Base-by-base conservation (phyloP, 2,113 vertebrate genomes). In the Crotalus viridis region DNA sequence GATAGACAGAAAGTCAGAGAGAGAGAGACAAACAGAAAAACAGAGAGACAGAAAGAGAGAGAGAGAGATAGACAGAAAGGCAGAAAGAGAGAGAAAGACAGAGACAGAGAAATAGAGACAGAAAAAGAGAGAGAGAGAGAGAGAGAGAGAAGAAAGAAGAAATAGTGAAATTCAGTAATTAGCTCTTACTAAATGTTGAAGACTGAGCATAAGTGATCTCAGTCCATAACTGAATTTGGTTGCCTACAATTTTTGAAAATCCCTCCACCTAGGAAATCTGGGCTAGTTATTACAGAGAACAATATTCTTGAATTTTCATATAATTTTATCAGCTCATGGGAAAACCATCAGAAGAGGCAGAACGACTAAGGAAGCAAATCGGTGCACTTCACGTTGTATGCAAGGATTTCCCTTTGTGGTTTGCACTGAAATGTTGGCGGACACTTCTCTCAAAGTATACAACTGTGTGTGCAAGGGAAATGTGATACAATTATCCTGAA, bases 61-160 rank as follows among this genome's bases (percentile, higher is more conserved):
- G 39, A 39, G 2, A 39, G 39, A n/a, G n/a, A n/a, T n/a, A n/a
- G n/a, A 39, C 39, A 39, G 39, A 39, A 2, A 39, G 39, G 2
- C 39, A 39, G 39, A 39, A 39, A 39, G 0, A 39, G 39, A 39
- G 0, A 39, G 39, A 39, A 0, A n/a, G 13, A 87, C 2, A 17
- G 1, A n/a, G 0, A 17, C 10, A 39, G 1, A 12, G n/a, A 81
- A 0, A 13, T 0, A 13, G 15, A n/a, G 74, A n/a, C 0, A n/a
- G 28, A 4, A 6, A n/a, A 15, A 10, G 1, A 61, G 3, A 21
- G 10, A 61, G 3, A 24, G 57, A 17, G 24, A 17, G 1, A 17
- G 24, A 24, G 59, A 69, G 0, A n/a, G 64, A n/a, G 3, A 69
- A n/a, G n/a, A 9, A 24, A 28, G 85, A 87, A 26, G 10, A 24